phyloP scores from a whole-genome alignment of 2,113 vertebrate genomes.

The Peromyscus californicus region DNA sequence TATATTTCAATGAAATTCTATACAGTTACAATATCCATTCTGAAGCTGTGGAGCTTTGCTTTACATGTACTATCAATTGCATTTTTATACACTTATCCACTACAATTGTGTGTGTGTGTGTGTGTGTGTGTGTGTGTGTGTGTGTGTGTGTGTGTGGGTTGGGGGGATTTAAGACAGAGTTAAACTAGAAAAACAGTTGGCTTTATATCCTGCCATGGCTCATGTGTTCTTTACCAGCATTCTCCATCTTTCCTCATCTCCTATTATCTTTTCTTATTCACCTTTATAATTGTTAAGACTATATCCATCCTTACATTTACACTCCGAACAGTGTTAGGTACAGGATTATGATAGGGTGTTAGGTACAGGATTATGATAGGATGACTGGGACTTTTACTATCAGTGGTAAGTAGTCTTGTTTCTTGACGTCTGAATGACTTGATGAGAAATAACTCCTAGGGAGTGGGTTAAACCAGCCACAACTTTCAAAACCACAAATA shows the following conservation, averaged over 20 bases:
- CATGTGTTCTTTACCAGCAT: neutral
- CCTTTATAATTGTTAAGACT: neutral
- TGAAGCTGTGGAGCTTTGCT: neutral
- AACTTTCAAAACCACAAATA: neutral
- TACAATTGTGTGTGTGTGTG: neutral
- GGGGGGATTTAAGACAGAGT: neutral
- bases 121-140: neutral
- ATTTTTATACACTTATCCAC: neutral
- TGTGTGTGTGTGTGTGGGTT: neutral
- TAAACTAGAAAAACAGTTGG: neutral
- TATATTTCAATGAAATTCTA: neutral
- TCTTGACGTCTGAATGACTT: neutral
- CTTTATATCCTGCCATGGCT: neutral
- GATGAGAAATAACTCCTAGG: neutral
- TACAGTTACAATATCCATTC: neutral
- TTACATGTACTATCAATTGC: neutral
- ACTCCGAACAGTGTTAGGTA: neutral
- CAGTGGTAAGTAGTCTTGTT: neutral
- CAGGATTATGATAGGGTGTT: neutral
- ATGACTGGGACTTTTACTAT: neutral
- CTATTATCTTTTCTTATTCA: neutral
- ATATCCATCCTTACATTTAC: too few relatives aligned
- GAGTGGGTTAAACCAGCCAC: neutral
- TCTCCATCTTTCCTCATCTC: neutral
- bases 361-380: neutral